Percentiles rank a stretch among this genome's conserved stretches.
phyloP scores from a whole-genome alignment of 2,888 invertebrate species.

The Linyphia triangularis region DNA sequence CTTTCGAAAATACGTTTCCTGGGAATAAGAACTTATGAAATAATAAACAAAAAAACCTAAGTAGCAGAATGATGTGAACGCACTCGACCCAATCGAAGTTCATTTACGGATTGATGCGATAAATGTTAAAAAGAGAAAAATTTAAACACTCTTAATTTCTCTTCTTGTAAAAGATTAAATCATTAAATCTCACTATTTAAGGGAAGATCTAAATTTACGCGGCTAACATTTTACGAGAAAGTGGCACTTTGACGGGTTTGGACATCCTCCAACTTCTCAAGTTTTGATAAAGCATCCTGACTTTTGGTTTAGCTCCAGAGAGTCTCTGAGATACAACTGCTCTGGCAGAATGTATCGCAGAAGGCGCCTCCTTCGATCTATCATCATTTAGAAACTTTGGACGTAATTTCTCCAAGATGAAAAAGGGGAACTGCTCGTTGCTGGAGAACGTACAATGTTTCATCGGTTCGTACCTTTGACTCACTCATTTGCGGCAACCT shows the following conservation, averaged over 20 bases:
- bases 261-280: slow-evolving; percentile 70
- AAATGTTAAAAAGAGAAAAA: too few species aligned
- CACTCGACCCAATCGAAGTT: too few species aligned
- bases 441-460: slow-evolving; percentile 56
- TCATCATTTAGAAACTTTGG: slow-evolving; percentile 72
- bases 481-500: neutral
- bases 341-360: slow-evolving; percentile 64
- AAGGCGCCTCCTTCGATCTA: slow-evolving; percentile 58
- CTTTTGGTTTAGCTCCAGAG: slow-evolving; percentile 71
- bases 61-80: too few species aligned
- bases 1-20: too few species aligned
- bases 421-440: slow-evolving; percentile 26
- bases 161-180: slow-evolving; percentile 62
- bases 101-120: too few species aligned
- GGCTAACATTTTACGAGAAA: slow-evolving; percentile 62
- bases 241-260: slow-evolving; percentile 67
- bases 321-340: slow-evolving; percentile 49
- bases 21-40: too few species aligned
- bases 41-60: too few species aligned
- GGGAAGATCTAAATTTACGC: slow-evolving; percentile 62
- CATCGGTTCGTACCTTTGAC: neutral
- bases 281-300: slow-evolving; percentile 71
- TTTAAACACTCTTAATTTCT: slow-evolving; percentile 68
- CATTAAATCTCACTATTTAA: slow-evolving; percentile 71
- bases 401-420: slow-evolving; percentile 58